Base-by-base conservation (phyloP, 2,113 vertebrate genomes). In the Haemorhous mexicanus region DNA sequence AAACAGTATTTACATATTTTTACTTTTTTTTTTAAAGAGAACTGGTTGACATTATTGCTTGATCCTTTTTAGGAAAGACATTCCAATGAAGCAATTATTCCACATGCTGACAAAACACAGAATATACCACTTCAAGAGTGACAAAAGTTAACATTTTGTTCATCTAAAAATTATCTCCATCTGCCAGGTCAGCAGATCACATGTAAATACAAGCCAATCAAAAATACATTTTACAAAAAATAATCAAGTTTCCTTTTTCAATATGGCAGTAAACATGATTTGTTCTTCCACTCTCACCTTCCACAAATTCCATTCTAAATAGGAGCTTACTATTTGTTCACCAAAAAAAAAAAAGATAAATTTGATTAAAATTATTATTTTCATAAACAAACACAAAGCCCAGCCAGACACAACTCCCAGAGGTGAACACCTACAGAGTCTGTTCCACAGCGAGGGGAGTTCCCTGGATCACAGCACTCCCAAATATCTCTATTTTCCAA, bases 11-110 rank as follows among this genome's bases (percentile, higher is more conserved):
- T 90, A 56, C 70, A 73, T 69, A 64, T 72, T 81, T 68, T 84
- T 63, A 67, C n/a, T 83, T 35, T 53, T 92, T 83, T 79, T 93
- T 91, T 92, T 62, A 9, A 95, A 96, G 97, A 84, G 89, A 93
- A 87, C 50, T 85, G 97, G 90, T 96, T 94, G 94, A 90, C 84
- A 74, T 98, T 98, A 98, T 98, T 98, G 98, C 98, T 98, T 97
- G 88, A 90, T 95, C 87, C 5, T 90, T 93, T 83, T 89, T 84
- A 96, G 77, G 56, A 92, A 75, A 58, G 90, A 93, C 32, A 28
- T 56, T 93, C 87, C 81, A 69, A n/a, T 44, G 77, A 87, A 91
- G 85, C 63, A 52, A 52, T 80, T 61, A 39, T 24, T 84, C 89
- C 83, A 92, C 76, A 84, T 94, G 94, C 96, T 44, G 94, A 75